Conservation (phyloP, 2,113 vertebrate species). For the Ageneiosus marmoratus region DNA sequence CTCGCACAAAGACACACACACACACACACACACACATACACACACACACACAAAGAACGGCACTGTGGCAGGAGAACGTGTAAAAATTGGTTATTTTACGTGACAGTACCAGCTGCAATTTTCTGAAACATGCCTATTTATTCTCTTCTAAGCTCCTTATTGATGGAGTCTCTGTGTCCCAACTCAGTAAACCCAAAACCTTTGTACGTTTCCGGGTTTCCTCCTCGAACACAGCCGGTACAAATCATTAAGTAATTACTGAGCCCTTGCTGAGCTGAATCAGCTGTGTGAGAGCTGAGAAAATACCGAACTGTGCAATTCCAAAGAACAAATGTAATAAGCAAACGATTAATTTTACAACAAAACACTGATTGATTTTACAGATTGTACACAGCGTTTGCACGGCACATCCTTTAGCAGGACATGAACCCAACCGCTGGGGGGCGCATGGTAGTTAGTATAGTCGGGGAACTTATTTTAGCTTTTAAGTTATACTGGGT, state of each 20-base stretch:
- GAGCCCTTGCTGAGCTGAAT: constrained; percentile 12
- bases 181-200: background rate
- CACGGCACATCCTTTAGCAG: background rate
- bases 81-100: background rate
- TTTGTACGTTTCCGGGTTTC: background rate
- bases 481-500: too few relatives aligned
- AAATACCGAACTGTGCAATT: background rate
- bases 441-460: too few relatives aligned
- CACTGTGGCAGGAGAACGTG: background rate
- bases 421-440: background rate
- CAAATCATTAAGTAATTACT: constrained; percentile 16
- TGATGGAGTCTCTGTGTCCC: background rate
- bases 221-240: background rate
- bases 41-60: background rate
- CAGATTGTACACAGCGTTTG: background rate
- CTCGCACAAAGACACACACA: background rate
- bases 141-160: background rate
- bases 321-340: background rate
- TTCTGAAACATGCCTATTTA: background rate
- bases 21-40: background rate
- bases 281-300: constrained; percentile 1
- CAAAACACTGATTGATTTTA: background rate
- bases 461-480: background rate
- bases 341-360: background rate
- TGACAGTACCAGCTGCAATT: background rate